Evolutionary conservation across 2,888 invertebrate species (phyloP).

Genomic region (Aproaerema taeniolella): DNA sequence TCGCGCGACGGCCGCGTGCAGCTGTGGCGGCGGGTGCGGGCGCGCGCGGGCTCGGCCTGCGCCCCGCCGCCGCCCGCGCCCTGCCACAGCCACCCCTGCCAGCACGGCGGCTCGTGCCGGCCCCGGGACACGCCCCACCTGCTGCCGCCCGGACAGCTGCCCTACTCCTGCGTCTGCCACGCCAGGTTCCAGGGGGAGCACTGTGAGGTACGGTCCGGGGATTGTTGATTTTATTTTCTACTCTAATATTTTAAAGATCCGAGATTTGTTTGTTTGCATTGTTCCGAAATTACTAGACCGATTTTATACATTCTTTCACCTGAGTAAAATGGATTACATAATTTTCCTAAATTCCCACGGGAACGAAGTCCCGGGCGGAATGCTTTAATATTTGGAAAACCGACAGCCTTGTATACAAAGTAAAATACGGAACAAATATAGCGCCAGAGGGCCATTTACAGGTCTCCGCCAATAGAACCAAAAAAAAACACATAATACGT

Average conservation of each 20-base stretch:
- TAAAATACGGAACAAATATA: too few relatives aligned
- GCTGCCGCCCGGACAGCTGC: slow-evolving; percentile 34
- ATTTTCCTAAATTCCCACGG: background rate
- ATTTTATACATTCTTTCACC: background rate
- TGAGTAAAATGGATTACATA: background rate
- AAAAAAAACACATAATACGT: too few relatives aligned
- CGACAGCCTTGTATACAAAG: too few relatives aligned
- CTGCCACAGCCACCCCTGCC: slow-evolving; percentile 61
- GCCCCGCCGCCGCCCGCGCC: slow-evolving; percentile 47
- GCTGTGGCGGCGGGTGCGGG: slow-evolving; percentile 53
- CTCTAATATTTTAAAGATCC: background rate
- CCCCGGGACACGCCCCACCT: slow-evolving; percentile 57
- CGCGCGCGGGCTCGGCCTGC: slow-evolving; percentile 39
- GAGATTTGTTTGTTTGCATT: background rate
- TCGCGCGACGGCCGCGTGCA: slow-evolving; percentile 50
- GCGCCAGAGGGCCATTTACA: too few relatives aligned
- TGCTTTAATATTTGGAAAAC: background rate
- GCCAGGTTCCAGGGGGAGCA: slow-evolving; percentile 84
- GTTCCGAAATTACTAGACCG: background rate
- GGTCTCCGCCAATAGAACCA: too few relatives aligned
- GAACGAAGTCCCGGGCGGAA: background rate
- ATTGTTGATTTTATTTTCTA: background rate
- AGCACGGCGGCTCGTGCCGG: slow-evolving; percentile 75
- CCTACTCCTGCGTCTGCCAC: slow-evolving; percentile 87
- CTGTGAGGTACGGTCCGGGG: slow-evolving; percentile 80